Evolutionary conservation across 2,797 vertebrate species (phyloP), one percentile per base, ranked within the genome.

Genomic region (Limnodromus scolopaceus): DNA sequence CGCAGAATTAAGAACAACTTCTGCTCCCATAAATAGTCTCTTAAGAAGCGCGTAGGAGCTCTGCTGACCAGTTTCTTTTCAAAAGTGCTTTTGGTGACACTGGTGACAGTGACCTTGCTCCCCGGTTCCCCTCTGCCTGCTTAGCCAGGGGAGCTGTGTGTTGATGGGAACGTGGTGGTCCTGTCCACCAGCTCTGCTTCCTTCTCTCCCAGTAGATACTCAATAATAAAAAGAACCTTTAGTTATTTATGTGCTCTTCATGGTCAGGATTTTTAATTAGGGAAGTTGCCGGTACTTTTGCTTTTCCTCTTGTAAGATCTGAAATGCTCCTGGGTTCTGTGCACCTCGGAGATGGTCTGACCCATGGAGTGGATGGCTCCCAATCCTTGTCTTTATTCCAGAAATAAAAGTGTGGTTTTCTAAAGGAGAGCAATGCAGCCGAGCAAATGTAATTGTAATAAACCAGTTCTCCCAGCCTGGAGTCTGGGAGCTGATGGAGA

Each of bases 11-110:
- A 84, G 92, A 65, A 7, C 95, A 75, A 88, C 93, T 75, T 70
- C 84, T 85, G 64, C 85, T 90, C 94, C 96, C 90, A 82, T 88
- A 96, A 96, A 95, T 93, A 96, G 90, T 22, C 49, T 88, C 93
- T 81, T 84, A 88, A 97, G 91, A 64, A 71, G 87, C 2, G 88
- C 19, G 61, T 94, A 54, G 94, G 95, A 95, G 95, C 90, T 76
- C 58, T 19, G 70, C 69, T 17, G 80, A 23, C 74, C 69, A 23
- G 5, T 84, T 93, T 85, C 93, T 91, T 57, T n/a, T 46, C 61
- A 63, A 75, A 91, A 81, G 78, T 58, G 66, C 89, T 91, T n/a
- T 49, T 36, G 0, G 89, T 51, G 84, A 11, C 93, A 68, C 58
- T 41, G 22, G 69, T 4, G 65, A 27, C 70, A 10, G 46, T 8